Conservation (phyloP, 2,113 vertebrate genomes). For the Alces alces region DNA sequence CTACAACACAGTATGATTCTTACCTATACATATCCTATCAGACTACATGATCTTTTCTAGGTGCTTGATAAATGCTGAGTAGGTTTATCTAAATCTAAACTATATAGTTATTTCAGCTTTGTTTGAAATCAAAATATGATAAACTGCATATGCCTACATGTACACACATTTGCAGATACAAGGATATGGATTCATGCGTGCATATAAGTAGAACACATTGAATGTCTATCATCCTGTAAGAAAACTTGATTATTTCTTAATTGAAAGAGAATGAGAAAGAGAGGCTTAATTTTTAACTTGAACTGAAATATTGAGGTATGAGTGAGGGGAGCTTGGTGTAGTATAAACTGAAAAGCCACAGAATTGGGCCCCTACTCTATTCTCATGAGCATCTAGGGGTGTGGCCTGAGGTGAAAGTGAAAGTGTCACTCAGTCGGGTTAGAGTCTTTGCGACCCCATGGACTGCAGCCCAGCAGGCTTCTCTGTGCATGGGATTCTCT, state of each 20-base stretch:
- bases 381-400: background rate
- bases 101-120: background rate
- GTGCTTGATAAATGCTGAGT: background rate
- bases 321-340: background rate
- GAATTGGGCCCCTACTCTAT: background rate
- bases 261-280: background rate
- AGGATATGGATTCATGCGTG: background rate
- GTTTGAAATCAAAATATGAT: background rate
- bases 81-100: background rate
- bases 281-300: background rate
- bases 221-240: background rate
- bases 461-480: background rate
- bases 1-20: background rate
- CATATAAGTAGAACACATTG: background rate
- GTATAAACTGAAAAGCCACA: background rate
- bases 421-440: background rate
- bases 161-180: background rate
- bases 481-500: background rate
- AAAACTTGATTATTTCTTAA: background rate
- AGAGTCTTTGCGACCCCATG: background rate
- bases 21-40: background rate
- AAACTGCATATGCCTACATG: background rate
- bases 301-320: background rate
- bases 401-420: background rate
- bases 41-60: background rate